Conservation (phyloP, 2,113 vertebrate species). For the Solea senegalensis region DNA sequence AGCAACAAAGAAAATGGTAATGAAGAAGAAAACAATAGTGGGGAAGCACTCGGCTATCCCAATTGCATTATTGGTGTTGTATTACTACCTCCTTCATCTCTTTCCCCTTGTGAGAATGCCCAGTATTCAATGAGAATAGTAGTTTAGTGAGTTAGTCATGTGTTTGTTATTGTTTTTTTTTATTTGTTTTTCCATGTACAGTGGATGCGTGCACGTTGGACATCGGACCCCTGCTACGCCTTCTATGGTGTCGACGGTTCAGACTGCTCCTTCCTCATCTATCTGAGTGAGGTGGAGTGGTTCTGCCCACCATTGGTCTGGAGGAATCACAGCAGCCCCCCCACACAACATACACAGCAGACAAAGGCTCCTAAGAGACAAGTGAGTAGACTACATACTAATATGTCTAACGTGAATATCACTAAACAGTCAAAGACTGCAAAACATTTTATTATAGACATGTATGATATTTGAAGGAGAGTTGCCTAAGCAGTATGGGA, state of each 20-base stretch:
- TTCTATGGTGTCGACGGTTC: conserved; percentile 97
- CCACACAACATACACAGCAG: conserved; percentile 64
- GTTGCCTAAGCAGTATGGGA: no score
- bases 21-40: no score
- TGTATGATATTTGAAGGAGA: no score
- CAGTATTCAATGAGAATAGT: no score
- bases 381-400: conserved; percentile 73
- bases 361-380: conserved; percentile 78
- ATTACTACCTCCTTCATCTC: no score
- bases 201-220: conserved; percentile 99
- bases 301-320: conserved; percentile 93
- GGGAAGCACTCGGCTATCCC: no score
- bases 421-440: not conserved
- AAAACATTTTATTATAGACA: not conserved
- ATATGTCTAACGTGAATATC: not conserved
- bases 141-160: not conserved
- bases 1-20: no score
- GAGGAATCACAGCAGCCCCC: conserved; percentile 86
- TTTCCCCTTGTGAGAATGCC: no score
- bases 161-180: not conserved
- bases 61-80: no score
- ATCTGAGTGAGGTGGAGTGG: conserved; percentile 98
- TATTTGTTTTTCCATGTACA: conserved; percentile 48
- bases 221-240: conserved; percentile 96
- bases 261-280: conserved; percentile 96